Evolutionary conservation across 2,113 vertebrate species (phyloP).

Genomic region (Lethenteron camtschaticum): DNA sequence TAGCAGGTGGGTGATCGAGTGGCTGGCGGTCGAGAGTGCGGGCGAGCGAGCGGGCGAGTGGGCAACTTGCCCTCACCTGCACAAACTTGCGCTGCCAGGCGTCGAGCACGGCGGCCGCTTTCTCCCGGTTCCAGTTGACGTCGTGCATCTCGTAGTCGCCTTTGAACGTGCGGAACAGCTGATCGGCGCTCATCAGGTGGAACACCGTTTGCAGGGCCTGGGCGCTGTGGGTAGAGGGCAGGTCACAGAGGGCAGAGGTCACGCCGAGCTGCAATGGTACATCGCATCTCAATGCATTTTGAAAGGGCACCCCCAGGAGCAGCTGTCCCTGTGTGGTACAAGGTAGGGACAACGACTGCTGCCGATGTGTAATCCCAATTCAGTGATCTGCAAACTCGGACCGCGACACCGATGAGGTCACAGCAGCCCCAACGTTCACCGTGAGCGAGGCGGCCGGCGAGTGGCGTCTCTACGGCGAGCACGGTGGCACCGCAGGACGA

Average conservation of each 20-base stretch:
- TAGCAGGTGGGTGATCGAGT: not conserved
- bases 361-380: too few relatives aligned
- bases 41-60: not conserved
- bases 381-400: too few relatives aligned
- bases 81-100: conserved; percentile 95
- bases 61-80: conserved; percentile 24
- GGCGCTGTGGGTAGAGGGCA: conserved; percentile 28
- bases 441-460: too few relatives aligned
- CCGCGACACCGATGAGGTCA: too few relatives aligned
- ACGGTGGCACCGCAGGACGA: too few relatives aligned
- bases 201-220: conserved; percentile 94
- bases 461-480: too few relatives aligned
- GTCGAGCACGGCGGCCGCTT: conserved; percentile 64
- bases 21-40: not conserved
- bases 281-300: too few relatives aligned
- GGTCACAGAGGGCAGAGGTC: not conserved
- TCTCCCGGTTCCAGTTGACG: conserved; percentile 89
- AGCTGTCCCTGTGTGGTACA: too few relatives aligned
- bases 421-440: too few relatives aligned
- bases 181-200: conserved; percentile 88
- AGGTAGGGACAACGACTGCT: too few relatives aligned
- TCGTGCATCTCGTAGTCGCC: conserved; percentile 93
- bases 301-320: too few relatives aligned
- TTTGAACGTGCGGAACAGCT: conserved; percentile 88
- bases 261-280: too few relatives aligned